Evolutionary conservation across 1,140 invertebrate genomes (phyloP).

Genomic region (Lanistes nyassanus): DNA sequence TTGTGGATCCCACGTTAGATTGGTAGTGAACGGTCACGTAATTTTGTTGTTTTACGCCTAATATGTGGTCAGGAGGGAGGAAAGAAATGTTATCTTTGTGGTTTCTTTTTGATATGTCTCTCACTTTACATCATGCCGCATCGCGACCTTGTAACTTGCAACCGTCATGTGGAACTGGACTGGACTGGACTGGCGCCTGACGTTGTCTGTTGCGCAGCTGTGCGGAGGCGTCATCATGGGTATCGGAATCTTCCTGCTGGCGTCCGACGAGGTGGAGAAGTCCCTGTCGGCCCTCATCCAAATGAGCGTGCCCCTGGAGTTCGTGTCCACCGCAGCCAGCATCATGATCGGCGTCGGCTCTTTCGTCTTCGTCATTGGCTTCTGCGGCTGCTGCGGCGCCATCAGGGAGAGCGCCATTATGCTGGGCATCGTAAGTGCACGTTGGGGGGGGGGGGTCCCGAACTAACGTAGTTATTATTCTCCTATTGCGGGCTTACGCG

Average conservation of each 20-base stretch:
- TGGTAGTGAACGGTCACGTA: not conserved
- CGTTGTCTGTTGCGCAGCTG: slow-evolving; percentile 70
- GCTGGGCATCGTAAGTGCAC: slow-evolving; percentile 75
- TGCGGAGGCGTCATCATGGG: slow-evolving; percentile 76
- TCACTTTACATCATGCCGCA: not conserved
- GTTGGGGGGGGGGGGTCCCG: too few species aligned
- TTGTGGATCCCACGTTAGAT: too few species aligned
- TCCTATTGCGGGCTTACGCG: too few species aligned
- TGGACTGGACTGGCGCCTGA: not conserved
- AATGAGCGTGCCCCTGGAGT: slow-evolving; percentile 66
- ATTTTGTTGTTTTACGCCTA: not conserved
- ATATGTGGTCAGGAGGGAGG: not conserved
- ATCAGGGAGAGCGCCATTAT: slow-evolving; percentile 85
- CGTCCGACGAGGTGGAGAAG: slow-evolving; percentile 76
- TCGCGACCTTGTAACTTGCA: not conserved
- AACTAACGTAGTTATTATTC: too few species aligned
- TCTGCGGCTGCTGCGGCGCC: slow-evolving; percentile 91
- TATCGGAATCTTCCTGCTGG: slow-evolving; percentile 78
- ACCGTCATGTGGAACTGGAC: not conserved
- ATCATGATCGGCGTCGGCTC: slow-evolving; percentile 80
- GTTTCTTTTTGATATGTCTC: not conserved
- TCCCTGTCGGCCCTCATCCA: slow-evolving; percentile 65
- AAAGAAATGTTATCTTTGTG: not conserved
- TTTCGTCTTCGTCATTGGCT: slow-evolving; percentile 84
- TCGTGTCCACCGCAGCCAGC: slow-evolving; percentile 60